Base-by-base conservation (phyloP, 1,140 invertebrate genomes). In the Ectropis grisescens region DNA sequence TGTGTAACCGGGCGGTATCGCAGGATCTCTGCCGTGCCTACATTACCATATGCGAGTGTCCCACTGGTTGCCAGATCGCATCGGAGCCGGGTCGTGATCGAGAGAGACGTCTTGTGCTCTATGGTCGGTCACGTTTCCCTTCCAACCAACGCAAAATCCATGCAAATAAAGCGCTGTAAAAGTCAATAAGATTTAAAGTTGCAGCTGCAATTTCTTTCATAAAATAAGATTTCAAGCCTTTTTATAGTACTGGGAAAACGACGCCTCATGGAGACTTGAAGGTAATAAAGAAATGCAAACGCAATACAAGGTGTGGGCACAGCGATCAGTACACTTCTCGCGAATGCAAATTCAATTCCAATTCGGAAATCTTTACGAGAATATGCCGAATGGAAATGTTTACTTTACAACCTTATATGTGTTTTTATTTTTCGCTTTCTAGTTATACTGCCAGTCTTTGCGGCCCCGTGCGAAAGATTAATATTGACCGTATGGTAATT, bases 61-160 rank as follows among this genome's bases (percentile, higher is more conserved):
- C 43, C 47, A 39, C 33, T 36, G 34, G 10, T 22, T 31, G 29
- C 29, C 26, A 45, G 54, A 60, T 60, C 48, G 43, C 47, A 65
- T 65, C 58, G 51, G 44, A 29, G 46, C 32, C 36, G 32, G 37
- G 49, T 66, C 70, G 67, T 69, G 67, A 67, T 58, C 57, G 52
- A 36, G 41, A 47, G 47, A 58, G 56, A 61, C 54, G 41, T 40
- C 48, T 41, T 58, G 45, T 54, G 50, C 41, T 44, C 46, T 41
- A 36, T 43, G 64, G 67, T 71, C 67, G 64, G 67, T 71, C 67
- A 75, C 65, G 67, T 62, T 65, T 68, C 50, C 61, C 48, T 47
- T 51, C 52, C 47, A 46, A 56, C 49, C 33, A 31, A 55, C 41
- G 50, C 23, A 33, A 45, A 45, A 52, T 50, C 41, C 41, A 62